Percentiles rank a stretch among this genome's conserved stretches.
phyloP scores from a whole-genome alignment of 2,888 invertebrate species.

The Tetragonisca angustula region DNA sequence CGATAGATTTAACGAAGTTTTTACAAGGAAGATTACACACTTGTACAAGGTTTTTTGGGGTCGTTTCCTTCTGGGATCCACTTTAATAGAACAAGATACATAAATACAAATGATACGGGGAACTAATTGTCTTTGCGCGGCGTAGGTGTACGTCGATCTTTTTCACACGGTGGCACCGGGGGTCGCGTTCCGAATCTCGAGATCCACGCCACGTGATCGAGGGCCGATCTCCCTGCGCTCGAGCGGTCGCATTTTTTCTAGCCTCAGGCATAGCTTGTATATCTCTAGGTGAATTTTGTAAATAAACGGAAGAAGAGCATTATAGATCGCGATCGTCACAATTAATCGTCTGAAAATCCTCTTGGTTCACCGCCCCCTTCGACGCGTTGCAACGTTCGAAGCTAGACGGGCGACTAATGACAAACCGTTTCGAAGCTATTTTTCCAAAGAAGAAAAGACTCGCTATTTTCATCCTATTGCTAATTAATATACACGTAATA shows the following conservation, averaged over 20 bases:
- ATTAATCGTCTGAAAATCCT: constrained; percentile 19
- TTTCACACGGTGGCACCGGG: constrained; percentile 17
- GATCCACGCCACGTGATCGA: background rate
- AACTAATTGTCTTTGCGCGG: constrained; percentile 23
- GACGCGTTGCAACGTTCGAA: constrained; percentile 13
- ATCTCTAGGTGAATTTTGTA: constrained; percentile 68
- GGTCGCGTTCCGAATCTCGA: constrained; percentile 6
- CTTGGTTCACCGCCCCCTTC: constrained; percentile 11
- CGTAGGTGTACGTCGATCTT: constrained; percentile 17
- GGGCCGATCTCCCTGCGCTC: constrained; percentile 59
- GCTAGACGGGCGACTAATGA: background rate
- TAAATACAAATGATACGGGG: background rate
- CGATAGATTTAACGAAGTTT: constrained; percentile 11
- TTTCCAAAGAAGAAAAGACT: constrained; percentile 52
- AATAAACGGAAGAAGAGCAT: constrained; percentile 48
- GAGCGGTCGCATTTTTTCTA: constrained; percentile 69
- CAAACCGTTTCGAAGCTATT: constrained; percentile 45
- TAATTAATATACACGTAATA: constrained; percentile 25
- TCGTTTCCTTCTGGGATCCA: constrained; percentile 13
- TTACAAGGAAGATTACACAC: constrained; percentile 5
- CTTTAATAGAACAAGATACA: background rate
- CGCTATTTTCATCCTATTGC: constrained; percentile 58
- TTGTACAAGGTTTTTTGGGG: constrained; percentile 10
- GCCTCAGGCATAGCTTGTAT: constrained; percentile 69
- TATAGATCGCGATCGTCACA: constrained; percentile 52